phyloP scores from a whole-genome alignment of 1,140 invertebrate species.

The Drosophila takahashii region DNA sequence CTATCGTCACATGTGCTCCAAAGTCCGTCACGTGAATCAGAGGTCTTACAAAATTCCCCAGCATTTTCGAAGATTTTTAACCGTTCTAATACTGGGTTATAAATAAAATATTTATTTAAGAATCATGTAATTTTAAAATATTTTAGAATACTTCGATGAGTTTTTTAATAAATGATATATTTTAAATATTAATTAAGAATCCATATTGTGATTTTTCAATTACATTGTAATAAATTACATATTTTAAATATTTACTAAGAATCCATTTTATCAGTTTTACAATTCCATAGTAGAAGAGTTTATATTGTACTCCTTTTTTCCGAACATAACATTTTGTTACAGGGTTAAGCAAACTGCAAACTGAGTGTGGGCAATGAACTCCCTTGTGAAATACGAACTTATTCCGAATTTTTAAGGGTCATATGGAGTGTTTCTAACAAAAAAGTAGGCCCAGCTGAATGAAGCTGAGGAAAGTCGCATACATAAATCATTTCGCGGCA shows the following conservation, averaged over 20 bases:
- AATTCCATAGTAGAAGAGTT: too few relatives aligned
- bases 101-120: too few relatives aligned
- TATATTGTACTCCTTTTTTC: too few relatives aligned
- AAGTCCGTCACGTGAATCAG: conserved; percentile 53
- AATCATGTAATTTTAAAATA: neutral
- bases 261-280: neutral
- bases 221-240: too few relatives aligned
- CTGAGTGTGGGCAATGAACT: conserved; percentile 13
- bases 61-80: conserved; percentile 49
- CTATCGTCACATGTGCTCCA: conserved; percentile 41
- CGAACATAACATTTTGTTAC: neutral
- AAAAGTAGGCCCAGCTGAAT: conserved; percentile 59
- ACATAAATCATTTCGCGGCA: conserved; percentile 70
- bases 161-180: too few relatives aligned
- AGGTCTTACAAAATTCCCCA: conserved; percentile 32
- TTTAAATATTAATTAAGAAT: neutral
- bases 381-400: neutral
- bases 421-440: conserved; percentile 39
- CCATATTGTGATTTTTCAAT: neutral
- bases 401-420: conserved; percentile 14
- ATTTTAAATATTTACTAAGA: neutral
- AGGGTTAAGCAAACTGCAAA: neutral
- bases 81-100: neutral
- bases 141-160: too few relatives aligned
- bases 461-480: conserved; percentile 66